Base-by-base conservation (phyloP, 2,888 invertebrate species). In the Rutpela maculata region DNA sequence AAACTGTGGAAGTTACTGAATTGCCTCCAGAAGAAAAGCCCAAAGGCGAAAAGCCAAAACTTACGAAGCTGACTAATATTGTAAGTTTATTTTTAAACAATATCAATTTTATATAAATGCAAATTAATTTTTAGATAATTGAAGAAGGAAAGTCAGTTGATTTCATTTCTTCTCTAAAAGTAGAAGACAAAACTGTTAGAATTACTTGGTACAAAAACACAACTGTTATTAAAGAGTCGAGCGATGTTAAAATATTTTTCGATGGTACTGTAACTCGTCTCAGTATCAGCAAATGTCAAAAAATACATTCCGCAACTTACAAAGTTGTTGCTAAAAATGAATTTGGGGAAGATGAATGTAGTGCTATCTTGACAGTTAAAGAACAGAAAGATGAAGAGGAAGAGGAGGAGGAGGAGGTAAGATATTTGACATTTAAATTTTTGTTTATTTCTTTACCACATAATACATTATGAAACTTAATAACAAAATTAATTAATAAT, bases 241-340 rank as follows among this genome's bases (percentile, higher is more conserved):
- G 94, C 17, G 95, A 96, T 72, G 92, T 94, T 11, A 95, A 93
- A 84, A 95, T 95, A 26, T 93, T 95, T 1, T 97, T 97, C 86
- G 97, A 97, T 88, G 97, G 97, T 22, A 94, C 94, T 68, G 95
- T 93, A 56, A 95, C 96, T 15, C 94, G 95, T 79, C 90, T 98
- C 11, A 94, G 94, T 78, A 95, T 98, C 82, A 93, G 93, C 81
- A 93, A 93, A 85, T 94, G 95, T 62, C 93, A 94, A 72, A 89
- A 91, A 62, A 95, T 95, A 86, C 94, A 95, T 88, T 92, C 94
- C 5, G 97, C 97, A 59, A 94, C 93, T 68, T 98, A 97, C 90
- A 95, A 94, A 86, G 94, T 98, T 60, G 94, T 97, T 31, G 95
- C 98, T 72, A 94, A 93, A 86, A 99, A 99, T 89, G 97, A 98